Evolutionary conservation across 2,113 vertebrate species (phyloP), one percentile per base, ranked within the genome.

Genomic region (Gobiocypris rarus): DNA sequence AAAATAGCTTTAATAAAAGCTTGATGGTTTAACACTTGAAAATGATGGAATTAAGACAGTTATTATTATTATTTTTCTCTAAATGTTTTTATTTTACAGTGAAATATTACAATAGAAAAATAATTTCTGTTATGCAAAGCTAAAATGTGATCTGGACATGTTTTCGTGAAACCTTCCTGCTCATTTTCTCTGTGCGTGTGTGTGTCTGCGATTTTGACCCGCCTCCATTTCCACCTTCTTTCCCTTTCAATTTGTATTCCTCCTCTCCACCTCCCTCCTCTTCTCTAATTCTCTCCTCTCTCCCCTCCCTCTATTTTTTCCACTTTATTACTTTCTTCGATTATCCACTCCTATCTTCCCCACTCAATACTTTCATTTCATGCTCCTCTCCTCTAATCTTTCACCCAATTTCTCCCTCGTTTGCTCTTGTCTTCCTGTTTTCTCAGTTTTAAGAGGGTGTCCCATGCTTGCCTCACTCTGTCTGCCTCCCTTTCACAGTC

Each of bases 321-420:
- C 83, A 81, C 85, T 83, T 89, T 89, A 87, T 87, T 85, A 83
- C 76, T 83, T 87, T 87, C 86, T 89, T 87, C 86, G 86, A 89
- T 89, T 89, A 87, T 87, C 88, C 81, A 22, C 83, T 83, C 77
- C 81, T 81, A 80, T 85, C 85, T 83, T 74, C 85, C 52, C 81
- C 83, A 83, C 84, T 89, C 85, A 85, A 89, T 87, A 85, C 76
- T 83, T 89, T 85, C 85, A 85, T 85, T 89, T 85, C 85, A 86
- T 85, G 83, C 83, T 88, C 70, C 73, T 85, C 76, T 88, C 81
- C 70, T 69, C 61, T 89, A 84, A 89, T 87, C 87, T 87, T 83
- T 89, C 85, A 85, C 75, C 83, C 83, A 86, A 84, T 89, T 88
- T 86, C 83, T 79, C 79, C 85, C 61, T 88, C 59, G 69, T 88